Evolutionary conservation across 2,797 vertebrate genomes (phyloP).

Genomic region (Anas georgica): DNA sequence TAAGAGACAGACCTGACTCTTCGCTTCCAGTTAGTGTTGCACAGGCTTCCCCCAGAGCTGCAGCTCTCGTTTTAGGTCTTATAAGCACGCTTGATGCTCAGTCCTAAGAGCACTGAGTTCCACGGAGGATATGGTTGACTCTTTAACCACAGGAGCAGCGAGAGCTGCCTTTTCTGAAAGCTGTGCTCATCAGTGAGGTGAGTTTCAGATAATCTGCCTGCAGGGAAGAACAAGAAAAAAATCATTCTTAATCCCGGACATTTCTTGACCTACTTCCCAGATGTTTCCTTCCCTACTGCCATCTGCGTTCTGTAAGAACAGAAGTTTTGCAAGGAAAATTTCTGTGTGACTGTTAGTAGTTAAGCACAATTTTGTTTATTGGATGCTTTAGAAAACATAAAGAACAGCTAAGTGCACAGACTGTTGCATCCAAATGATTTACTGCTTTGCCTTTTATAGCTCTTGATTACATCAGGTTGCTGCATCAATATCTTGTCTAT

Average conservation of each 20-base stretch:
- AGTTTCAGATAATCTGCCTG: background rate
- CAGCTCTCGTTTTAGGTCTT: background rate
- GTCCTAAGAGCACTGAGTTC: background rate
- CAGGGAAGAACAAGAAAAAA: background rate
- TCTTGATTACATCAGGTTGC: slow-evolving; percentile 53
- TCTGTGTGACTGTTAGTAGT: slow-evolving; percentile 8
- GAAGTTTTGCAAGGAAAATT: background rate
- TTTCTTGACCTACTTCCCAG: slow-evolving; percentile 15
- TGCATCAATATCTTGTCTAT: slow-evolving; percentile 55
- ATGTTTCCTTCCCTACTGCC: background rate
- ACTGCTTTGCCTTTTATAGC: slow-evolving; percentile 59
- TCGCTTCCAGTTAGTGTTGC: background rate
- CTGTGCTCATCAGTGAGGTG: background rate
- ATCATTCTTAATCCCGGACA: background rate
- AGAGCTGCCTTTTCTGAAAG: background rate
- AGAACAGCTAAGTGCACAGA: slow-evolving; percentile 10
- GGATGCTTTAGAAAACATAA: slow-evolving; percentile 18
- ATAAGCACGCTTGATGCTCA: background rate
- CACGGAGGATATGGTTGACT: background rate
- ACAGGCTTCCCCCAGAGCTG: background rate
- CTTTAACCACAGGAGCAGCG: background rate
- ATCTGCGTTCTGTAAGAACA: background rate
- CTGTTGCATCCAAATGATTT: slow-evolving; percentile 51
- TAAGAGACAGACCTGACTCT: background rate
- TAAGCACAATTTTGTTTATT: slow-evolving; percentile 36